Evolutionary conservation across 2,113 vertebrate genomes (phyloP), one percentile per base, ranked within the genome.

Genomic region (Tupaia tana): DNA sequence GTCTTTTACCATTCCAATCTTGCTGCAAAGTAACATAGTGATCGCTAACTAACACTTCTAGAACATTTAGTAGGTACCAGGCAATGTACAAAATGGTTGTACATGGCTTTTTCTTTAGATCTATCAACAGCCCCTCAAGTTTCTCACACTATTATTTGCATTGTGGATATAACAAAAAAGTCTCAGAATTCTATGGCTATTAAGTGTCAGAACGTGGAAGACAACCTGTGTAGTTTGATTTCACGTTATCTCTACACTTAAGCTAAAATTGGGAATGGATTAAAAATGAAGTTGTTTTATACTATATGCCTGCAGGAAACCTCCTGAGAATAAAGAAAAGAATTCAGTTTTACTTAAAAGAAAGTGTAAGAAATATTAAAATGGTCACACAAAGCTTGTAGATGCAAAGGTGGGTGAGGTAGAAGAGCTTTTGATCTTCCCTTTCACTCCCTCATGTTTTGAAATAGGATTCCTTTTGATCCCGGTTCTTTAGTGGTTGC

Each of bases 231-330:
- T 34, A 79, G 64, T 69, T 31, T 89, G 81, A 82, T 90, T 95
- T 87, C 75, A 92, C 61, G 87, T 27, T 59, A 79, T 78, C 27
- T 56, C 88, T 66, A 70, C 61, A 87, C 20, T 96, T 96, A 95
- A 82, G 85, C 43, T 97, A 97, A 97, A 97, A 95, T 93, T 90
- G 93, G 71, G 75, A 96, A 94, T 59, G 31, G 58, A 16, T 63
- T 96, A 84, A 94, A 95, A 97, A 93, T 95, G 75, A 97, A 75
- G 83, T 59, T 95, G 94, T 84, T 97, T 92, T 94, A 86, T 97
- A 85, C 75, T 90, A 92, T 31, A 31, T 7, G 27, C 82, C 89
- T 95, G 74, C 71, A 77, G 71, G 90, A 92, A 86, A 56, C 77
- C 96, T 90, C 92, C 90, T 31, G 92, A 91, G 86, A 94, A 95